phyloP scores from a whole-genome alignment of 1,140 invertebrate species.

The Drosophila subobscura region DNA sequence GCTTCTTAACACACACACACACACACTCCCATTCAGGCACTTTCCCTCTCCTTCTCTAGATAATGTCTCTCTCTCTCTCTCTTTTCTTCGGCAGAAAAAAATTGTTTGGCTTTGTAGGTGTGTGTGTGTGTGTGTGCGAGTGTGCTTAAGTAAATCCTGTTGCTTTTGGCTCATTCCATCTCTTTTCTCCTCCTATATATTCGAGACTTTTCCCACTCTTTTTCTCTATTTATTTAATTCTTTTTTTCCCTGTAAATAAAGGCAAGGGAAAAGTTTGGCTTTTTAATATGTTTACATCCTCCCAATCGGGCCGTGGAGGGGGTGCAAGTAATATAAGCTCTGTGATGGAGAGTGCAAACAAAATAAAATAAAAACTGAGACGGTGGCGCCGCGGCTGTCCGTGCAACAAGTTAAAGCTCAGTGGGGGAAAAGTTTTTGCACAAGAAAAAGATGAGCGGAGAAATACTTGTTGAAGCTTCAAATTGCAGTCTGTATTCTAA shows the following conservation, averaged over 20 bases:
- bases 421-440: constrained; percentile 30
- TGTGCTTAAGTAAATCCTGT: constrained; percentile 22
- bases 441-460: constrained; percentile 24
- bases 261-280: constrained; percentile 57
- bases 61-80: constrained; percentile 17
- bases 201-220: constrained; percentile 27
- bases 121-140: constrained; percentile 19
- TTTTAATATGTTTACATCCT: constrained; percentile 58
- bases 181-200: constrained; percentile 47
- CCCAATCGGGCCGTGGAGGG: constrained; percentile 9
- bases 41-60: constrained; percentile 31
- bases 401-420: constrained; percentile 50
- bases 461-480: constrained; percentile 36
- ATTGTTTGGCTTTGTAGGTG: constrained; percentile 6
- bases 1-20: constrained; percentile 56
- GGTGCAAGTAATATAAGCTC: constrained; percentile 11
- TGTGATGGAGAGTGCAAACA: constrained; percentile 6
- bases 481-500: too few relatives aligned
- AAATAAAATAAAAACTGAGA: constrained; percentile 12
- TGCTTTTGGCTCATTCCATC: constrained; percentile 38
- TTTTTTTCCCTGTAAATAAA: constrained; percentile 40
- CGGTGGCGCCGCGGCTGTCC: constrained; percentile 1
- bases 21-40: constrained; percentile 41
- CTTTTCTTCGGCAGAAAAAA: constrained; percentile 5
- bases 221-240: constrained; percentile 1